Conservation (phyloP, 1,140 invertebrate species). For the Drosophila orena region DNA sequence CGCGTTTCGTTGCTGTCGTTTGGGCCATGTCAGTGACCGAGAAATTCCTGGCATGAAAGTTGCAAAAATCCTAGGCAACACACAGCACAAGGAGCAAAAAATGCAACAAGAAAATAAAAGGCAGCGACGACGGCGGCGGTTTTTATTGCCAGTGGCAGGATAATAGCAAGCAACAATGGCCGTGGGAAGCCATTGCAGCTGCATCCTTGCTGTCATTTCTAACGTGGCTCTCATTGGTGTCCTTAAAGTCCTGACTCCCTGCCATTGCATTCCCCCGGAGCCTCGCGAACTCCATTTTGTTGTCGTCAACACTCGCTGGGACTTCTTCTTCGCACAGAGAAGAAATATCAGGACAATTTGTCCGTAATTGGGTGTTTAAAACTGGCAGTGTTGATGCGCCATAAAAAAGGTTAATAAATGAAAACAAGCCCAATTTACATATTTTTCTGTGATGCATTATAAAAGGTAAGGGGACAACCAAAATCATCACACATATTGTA, state of each 20-base stretch:
- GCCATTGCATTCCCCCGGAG: slow-evolving; percentile 11
- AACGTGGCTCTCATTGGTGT: slow-evolving; percentile 49
- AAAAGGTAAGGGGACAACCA: too few relatives aligned
- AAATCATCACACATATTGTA: not conserved
- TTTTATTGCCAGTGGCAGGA: slow-evolving; percentile 75
- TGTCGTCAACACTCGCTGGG: slow-evolving; percentile 39
- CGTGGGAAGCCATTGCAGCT: slow-evolving; percentile 35
- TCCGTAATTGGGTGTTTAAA: not conserved
- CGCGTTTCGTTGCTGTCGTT: slow-evolving; percentile 51
- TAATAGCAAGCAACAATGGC: slow-evolving; percentile 50
- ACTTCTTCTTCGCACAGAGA: slow-evolving; percentile 1
- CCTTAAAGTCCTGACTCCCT: slow-evolving; percentile 29
- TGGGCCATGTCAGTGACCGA: slow-evolving; percentile 76
- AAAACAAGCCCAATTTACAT: not conserved
- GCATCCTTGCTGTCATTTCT: slow-evolving; percentile 50
- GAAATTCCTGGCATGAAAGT: slow-evolving; percentile 71
- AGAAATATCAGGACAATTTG: not conserved
- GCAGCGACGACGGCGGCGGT: slow-evolving; percentile 42
- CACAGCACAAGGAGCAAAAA: slow-evolving; percentile 10
- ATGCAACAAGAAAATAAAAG: slow-evolving; percentile 12
- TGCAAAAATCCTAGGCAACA: slow-evolving; percentile 51
- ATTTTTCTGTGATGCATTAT: too few relatives aligned
- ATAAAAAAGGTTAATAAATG: not conserved
- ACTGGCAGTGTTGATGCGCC: too few relatives aligned
- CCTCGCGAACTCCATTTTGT: slow-evolving; percentile 43